Evolutionary conservation across 2,797 vertebrate genomes (phyloP).

Genomic region (Ctenosaura bakeri): DNA sequence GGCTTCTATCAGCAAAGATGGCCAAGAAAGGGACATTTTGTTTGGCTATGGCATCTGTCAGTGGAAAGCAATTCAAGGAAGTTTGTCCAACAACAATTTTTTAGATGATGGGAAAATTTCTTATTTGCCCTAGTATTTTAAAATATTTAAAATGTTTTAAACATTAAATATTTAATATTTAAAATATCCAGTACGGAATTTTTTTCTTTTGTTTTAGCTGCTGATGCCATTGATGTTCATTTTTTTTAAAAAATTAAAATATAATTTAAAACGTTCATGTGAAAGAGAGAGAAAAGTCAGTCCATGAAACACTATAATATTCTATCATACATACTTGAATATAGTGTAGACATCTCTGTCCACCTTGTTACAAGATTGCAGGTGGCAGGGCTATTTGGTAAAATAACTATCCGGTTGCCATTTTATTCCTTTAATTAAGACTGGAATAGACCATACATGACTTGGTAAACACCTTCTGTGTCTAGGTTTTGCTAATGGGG

Average conservation of each 20-base stretch:
- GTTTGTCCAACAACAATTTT: too few species aligned
- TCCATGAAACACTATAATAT: neutral
- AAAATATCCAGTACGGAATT: too few species aligned
- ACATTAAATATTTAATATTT: too few species aligned
- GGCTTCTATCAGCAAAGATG: neutral
- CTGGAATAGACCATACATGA: constrained; percentile 48
- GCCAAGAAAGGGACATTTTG: neutral
- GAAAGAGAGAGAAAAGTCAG: neutral
- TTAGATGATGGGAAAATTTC: too few species aligned
- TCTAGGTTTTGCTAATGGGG: constrained; percentile 59
- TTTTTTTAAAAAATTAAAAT: neutral
- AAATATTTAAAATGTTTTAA: too few species aligned
- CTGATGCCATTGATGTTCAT: neutral
- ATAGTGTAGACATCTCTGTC: constrained; percentile 7
- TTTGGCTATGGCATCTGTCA: neutral
- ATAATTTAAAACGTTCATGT: neutral
- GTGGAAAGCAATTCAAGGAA: too few species aligned
- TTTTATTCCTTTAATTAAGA: constrained; percentile 57
- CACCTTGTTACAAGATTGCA: neutral
- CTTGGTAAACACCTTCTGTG: constrained; percentile 65
- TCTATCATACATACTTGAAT: neutral
- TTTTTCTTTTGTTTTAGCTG: neutral
- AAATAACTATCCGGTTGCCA: constrained; percentile 30
- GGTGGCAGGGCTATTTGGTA: constrained; percentile 30
- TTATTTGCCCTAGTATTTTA: too few species aligned